phyloP scores from a whole-genome alignment of 2,888 invertebrate species.

The Peribatodes rhomboidaria region DNA sequence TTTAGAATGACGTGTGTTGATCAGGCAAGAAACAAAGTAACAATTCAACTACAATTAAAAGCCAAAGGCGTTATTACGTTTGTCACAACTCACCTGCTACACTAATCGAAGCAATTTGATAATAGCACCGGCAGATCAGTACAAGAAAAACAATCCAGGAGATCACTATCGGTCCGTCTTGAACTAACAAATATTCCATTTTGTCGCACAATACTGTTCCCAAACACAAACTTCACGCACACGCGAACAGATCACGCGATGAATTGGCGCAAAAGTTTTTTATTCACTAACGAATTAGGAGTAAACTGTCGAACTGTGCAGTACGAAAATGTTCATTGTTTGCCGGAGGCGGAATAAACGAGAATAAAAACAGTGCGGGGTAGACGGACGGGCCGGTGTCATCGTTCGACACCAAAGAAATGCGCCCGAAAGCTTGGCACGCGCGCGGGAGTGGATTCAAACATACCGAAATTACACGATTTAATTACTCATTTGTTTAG shows the following conservation, averaged over 20 bases:
- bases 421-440: slow-evolving; percentile 78
- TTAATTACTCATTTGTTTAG: slow-evolving; percentile 61
- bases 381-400: slow-evolving; percentile 77
- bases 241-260: slow-evolving; percentile 33
- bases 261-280: slow-evolving; percentile 28
- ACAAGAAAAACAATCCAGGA: slow-evolving; percentile 80
- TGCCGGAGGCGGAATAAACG: slow-evolving; percentile 53
- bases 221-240: slow-evolving; percentile 32
- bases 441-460: slow-evolving; percentile 69
- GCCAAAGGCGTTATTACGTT: not conserved
- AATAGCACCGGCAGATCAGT: slow-evolving; percentile 77
- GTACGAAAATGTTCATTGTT: slow-evolving; percentile 38
- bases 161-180: slow-evolving; percentile 77
- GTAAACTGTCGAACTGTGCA: slow-evolving; percentile 18
- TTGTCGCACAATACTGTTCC: slow-evolving; percentile 50
- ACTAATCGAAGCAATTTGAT: slow-evolving; percentile 66
- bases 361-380: slow-evolving; percentile 63
- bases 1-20: not conserved
- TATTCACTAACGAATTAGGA: slow-evolving; percentile 29
- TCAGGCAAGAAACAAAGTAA: not conserved
- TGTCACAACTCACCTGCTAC: slow-evolving; percentile 57
- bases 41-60: not conserved
- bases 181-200: slow-evolving; percentile 72
- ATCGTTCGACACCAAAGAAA: slow-evolving; percentile 79
- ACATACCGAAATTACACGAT: slow-evolving; percentile 66